Evolutionary conservation across 2,113 vertebrate genomes (phyloP), one percentile per base, ranked within the genome.

Genomic region (Strix aluco): DNA sequence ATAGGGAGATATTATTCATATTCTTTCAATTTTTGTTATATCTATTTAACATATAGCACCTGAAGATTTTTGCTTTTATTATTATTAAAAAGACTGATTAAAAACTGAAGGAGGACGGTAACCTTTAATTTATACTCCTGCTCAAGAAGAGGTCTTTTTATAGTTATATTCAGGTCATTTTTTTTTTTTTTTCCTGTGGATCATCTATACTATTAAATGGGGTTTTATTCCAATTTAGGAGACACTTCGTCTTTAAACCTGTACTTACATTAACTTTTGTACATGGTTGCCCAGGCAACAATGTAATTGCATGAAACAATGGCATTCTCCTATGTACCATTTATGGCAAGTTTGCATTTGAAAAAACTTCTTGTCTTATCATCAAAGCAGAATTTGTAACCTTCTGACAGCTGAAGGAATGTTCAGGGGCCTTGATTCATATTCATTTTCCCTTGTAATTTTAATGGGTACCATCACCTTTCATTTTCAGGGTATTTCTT

Each of bases 231-330:
- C 84, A 96, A 91, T 97, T 97, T 97, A 96, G 91, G 84, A 97
- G 96, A 96, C 87, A 62, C 72, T 97, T 98, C 62, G 44, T 98
- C 96, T 98, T 98, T 98, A 97, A 97, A 97, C 93, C 96, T 97
- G 91, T 95, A 94, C 95, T 98, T 97, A 98, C 92, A 96, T 95
- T 98, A 98, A 98, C 97, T 98, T 98, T 95, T 96, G 95, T 97
- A 96, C 94, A 95, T 54, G 73, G 97, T 98, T 98, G 96, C 97
- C 98, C 81, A 97, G 97, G 97, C 96, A 98, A 98, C 98, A 90
- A 67, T 96, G 88, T 97, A 98, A 98, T 98, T 98, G 94, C 92
- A 97, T 96, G 95, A 98, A 98, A 98, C 97, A 98, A 95, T 97
- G 66, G 88, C 94, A 98, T 98, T 98, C 97, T 98, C 96, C 92